phyloP scores from a whole-genome alignment of 2,113 vertebrate species.

The Melanocharis versteri region DNA sequence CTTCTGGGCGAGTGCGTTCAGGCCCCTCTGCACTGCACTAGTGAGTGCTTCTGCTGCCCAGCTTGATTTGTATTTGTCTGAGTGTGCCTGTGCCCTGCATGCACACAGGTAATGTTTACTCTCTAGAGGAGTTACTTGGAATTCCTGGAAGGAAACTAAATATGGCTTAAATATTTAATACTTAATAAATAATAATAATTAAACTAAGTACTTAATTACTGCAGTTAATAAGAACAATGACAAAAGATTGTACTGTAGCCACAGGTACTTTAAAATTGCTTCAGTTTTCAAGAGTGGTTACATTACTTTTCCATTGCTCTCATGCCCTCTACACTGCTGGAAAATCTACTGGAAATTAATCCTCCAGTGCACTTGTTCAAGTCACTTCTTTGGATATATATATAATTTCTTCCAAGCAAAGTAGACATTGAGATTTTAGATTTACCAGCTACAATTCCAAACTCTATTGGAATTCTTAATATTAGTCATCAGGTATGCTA shows the following conservation, averaged over 20 bases:
- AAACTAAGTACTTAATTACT: background rate
- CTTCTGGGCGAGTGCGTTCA: background rate
- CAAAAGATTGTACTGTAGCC: background rate
- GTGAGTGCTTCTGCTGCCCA: background rate
- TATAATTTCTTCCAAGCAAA: background rate
- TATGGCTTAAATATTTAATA: background rate
- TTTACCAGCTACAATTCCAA: background rate
- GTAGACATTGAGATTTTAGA: background rate
- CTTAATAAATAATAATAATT: background rate
- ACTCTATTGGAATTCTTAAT: background rate
- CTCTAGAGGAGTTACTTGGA: background rate
- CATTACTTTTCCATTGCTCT: background rate
- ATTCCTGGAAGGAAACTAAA: background rate
- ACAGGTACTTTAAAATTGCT: background rate
- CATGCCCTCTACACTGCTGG: accelerated
- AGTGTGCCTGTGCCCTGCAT: background rate
- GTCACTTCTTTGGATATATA: background rate
- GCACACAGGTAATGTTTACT: background rate
- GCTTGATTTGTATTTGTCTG: background rate
- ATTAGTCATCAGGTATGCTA: background rate
- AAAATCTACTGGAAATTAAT: background rate
- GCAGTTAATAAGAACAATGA: background rate
- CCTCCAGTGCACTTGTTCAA: background rate
- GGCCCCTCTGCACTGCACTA: background rate
- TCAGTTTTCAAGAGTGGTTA: background rate